These are phyloP conservation scores for Hermaeophaga mercurialis DNA, from an alignment of 2,888 invertebrate genomes.

Conservation along the genomic window DNA sequence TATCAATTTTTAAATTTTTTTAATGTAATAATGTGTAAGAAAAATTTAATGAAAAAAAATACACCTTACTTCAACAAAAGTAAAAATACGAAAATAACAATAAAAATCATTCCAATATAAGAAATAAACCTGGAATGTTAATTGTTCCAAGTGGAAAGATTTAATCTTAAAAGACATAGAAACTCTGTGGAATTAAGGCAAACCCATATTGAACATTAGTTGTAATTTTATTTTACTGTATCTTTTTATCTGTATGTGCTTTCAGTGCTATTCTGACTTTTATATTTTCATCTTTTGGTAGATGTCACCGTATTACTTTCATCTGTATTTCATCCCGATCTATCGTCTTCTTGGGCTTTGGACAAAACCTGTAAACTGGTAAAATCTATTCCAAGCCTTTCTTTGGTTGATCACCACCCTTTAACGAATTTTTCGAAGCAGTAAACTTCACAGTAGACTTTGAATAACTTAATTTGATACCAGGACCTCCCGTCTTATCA, in stretches of 20 bases:
- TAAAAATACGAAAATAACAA: no score
- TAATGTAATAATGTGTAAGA: no score
- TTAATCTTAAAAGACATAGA: no score
- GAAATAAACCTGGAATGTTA: no score
- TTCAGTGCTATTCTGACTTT: constrained; percentile 46
- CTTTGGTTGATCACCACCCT: constrained; percentile 18
- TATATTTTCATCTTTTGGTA: constrained; percentile 51
- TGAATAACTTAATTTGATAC: constrained; percentile 1
- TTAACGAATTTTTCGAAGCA: background rate
- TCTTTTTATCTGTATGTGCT: constrained; percentile 37
- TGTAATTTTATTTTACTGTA: no score
- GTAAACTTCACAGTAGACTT: background rate
- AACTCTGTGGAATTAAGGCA: no score
- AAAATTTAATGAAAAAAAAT: no score
- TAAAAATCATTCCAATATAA: no score
- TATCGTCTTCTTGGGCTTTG: constrained; percentile 28
- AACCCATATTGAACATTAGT: no score
- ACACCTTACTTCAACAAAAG: no score
- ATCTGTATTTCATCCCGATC: constrained; percentile 45
- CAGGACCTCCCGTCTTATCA: background rate
- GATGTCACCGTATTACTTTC: constrained; percentile 48
- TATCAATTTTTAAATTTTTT: no score
- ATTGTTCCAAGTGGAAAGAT: no score
- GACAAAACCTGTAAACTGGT: constrained; percentile 41
- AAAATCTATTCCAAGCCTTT: constrained; percentile 37